phyloP scores from a whole-genome alignment of 2,888 invertebrate genomes.

The Syrphus vitripennis region DNA sequence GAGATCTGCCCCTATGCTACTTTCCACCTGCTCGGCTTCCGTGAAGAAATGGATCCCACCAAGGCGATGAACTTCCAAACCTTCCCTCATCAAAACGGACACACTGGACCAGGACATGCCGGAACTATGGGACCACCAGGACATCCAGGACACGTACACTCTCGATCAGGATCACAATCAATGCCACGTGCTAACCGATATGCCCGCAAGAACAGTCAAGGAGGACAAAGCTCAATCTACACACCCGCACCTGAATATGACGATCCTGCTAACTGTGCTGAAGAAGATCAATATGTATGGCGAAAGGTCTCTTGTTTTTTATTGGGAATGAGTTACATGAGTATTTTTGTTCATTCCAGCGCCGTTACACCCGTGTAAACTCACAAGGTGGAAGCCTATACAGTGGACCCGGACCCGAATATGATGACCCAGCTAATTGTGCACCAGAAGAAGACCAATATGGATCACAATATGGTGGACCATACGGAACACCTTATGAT shows the following conservation, averaged over 20 bases:
- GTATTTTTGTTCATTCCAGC: conserved; percentile 75
- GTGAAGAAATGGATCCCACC: conserved; percentile 96
- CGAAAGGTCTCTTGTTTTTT: background rate
- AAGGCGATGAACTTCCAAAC: conserved; percentile 95
- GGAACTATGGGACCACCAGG: conserved; percentile 92
- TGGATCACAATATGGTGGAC: conserved; percentile 89
- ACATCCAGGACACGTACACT: conserved; percentile 89
- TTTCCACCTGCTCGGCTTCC: conserved; percentile 96
- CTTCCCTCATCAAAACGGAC: conserved; percentile 88
- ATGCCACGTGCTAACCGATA: conserved; percentile 90
- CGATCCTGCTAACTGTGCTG: conserved; percentile 95
- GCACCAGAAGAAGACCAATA: conserved; percentile 95
- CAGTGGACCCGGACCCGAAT: conserved; percentile 89
- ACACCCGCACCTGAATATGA: conserved; percentile 94
- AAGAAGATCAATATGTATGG: conserved; percentile 93
- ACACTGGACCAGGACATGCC: conserved; percentile 86
- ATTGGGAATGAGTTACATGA: background rate
- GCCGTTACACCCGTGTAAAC: conserved; percentile 88
- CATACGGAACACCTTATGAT: conserved; percentile 93
- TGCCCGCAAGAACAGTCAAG: conserved; percentile 88
- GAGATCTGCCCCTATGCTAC: conserved; percentile 98
- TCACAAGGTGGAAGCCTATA: conserved; percentile 85
- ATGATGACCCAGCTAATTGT: conserved; percentile 96
- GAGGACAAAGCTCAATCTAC: conserved; percentile 91
- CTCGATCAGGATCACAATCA: conserved; percentile 93